Evolutionary conservation across 2,797 vertebrate species (phyloP), one percentile per base, ranked within the genome.

Genomic region (Gambelia wislizenii): DNA sequence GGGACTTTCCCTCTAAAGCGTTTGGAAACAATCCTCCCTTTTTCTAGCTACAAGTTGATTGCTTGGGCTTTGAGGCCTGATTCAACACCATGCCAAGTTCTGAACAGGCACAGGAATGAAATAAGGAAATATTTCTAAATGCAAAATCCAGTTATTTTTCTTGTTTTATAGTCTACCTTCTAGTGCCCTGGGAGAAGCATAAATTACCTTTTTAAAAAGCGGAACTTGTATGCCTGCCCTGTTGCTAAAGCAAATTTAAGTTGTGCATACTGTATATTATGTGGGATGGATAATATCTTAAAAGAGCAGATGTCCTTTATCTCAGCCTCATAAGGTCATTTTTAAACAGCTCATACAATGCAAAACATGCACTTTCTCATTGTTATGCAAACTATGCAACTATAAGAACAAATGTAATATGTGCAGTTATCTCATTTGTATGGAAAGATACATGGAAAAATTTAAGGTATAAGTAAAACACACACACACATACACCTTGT

Each of bases 291-390:
- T 93, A 93, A 92, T 81, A 36, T 79, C 44, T 74, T 85, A 49
- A 72, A n/a, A 61, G n/a, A 8, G n/a, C 77, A 72, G 80, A 52
- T 81, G 52, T 6, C 56, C 77, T 89, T 42, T 52, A 90, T 86
- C 89, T 89, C 91, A 93, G 92, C 91, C 89, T 93, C 89, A 3
- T 93, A 87, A 93, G 89, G 89, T 89, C 88, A 82, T 91, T 85
- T 94, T 95, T 91, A 90, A 92, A 81, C 85, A 91, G 89, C 92
- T 91, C 61, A 64, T 79, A 85, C 81, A 89, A 92, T 72, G 84
- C 67, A 69, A 91, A 93, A 90, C 33, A 87, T 78, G 84, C 56
- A 85, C 67, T 56, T 5, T 94, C 93, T 89, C 85, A 81, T 39
- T 93, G 42, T 87, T 85, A 59, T 76, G 92, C 92, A 93, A 87